Percentiles rank a stretch among this genome's conserved stretches.
These are phyloP conservation scores for Sylvia borin DNA, from an alignment of 2,797 vertebrate genomes.

Conservation along the genomic window DNA sequence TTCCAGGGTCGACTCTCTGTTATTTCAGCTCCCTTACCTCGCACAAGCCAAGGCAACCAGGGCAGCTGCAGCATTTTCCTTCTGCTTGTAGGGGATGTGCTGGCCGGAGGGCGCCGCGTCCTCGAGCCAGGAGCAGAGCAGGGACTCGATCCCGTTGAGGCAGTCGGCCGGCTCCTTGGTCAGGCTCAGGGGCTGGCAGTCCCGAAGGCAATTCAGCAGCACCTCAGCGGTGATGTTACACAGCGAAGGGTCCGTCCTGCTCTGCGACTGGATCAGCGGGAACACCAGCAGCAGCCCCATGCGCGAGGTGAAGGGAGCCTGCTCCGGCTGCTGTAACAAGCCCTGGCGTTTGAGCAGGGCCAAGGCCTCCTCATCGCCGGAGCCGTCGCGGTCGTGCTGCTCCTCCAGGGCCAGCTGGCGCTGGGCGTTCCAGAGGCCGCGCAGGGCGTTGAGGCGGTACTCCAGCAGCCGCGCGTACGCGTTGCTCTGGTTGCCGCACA, in stretches of 20 bases:
- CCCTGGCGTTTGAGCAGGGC: conserved; percentile 95
- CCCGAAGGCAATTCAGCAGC: conserved; percentile 93
- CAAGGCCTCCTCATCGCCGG: conserved; percentile 92
- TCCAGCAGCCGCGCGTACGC: conserved; percentile 96
- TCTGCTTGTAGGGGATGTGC: conserved; percentile 90
- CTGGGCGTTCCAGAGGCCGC: conserved; percentile 97
- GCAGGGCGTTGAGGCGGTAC: conserved; percentile 94
- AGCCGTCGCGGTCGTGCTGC: conserved; percentile 82
- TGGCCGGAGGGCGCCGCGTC: conserved; percentile 80
- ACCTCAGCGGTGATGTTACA: conserved; percentile 97
- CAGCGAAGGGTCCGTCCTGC: conserved; percentile 93
- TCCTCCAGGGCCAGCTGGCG: conserved; percentile 85
- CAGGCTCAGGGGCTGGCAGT: conserved; percentile 98
- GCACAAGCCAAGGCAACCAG: conserved; percentile 97
- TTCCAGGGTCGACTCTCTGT: rapidly evolving
- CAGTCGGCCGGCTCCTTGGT: conserved; percentile 98
- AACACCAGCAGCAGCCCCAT: conserved; percentile 96
- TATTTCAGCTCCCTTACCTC: conserved; percentile 80
- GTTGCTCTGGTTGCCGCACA: conserved; percentile 99
- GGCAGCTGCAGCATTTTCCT: conserved; percentile 96
- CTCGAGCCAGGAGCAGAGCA: conserved; percentile 97
- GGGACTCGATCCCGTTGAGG: conserved; percentile 92
- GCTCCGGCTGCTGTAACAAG: conserved; percentile 92
- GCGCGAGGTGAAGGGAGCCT: conserved; percentile 95
- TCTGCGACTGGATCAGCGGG: conserved; percentile 97